Base-by-base conservation (phyloP, 2,888 invertebrate species). In the Drosophila nigricruria region DNA sequence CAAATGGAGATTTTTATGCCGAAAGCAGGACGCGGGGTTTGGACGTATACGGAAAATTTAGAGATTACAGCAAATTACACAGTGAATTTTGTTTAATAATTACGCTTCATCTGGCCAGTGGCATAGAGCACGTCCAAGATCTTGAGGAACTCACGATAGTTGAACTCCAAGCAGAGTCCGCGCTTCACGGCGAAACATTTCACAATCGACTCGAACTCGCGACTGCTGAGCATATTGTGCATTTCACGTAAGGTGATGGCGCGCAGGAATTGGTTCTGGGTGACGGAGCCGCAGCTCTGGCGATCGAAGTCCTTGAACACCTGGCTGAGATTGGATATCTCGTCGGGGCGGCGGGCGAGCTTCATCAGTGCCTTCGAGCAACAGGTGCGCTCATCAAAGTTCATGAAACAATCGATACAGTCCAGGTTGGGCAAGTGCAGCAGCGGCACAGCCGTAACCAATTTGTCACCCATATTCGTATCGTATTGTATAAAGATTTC, bases 161-260 rank as follows among this genome's bases (percentile, higher is more conserved):
- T 95, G 34, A 96, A 94, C 93, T 96, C 94, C 71, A 94, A 92
- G 50, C 93, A 91, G 70, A 93, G 86, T 25, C 92, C 96, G 73
- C 95, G 94, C 82, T 94, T 94, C 79, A 95, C 94, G 49, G 95
- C 94, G 92, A 96, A 97, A 92, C 96, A 96, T 92, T 96, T 96
- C 93, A 95, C 95, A 67, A 96, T 84, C n/a, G 95, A 93, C 65
- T 96, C 95, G 23, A 96, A 93, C 92, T 97, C 96, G 34, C 94
- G 94, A 68, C 94, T 94, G 54, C 95, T 95, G 60, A 96, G 93
- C 82, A 95, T 92, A 86, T 94, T 92, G 81, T 95, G 93, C 94
- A 96, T 94, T 36, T 94, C 94, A 70, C 96, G 94, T 38, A 94
- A 91, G 30, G 95, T 94, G 45, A 97, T 93, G 54, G 95, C 95